These are phyloP conservation scores for Zaprionus bogoriensis DNA, from an alignment of 2,888 invertebrate genomes.

Conservation along the genomic window DNA sequence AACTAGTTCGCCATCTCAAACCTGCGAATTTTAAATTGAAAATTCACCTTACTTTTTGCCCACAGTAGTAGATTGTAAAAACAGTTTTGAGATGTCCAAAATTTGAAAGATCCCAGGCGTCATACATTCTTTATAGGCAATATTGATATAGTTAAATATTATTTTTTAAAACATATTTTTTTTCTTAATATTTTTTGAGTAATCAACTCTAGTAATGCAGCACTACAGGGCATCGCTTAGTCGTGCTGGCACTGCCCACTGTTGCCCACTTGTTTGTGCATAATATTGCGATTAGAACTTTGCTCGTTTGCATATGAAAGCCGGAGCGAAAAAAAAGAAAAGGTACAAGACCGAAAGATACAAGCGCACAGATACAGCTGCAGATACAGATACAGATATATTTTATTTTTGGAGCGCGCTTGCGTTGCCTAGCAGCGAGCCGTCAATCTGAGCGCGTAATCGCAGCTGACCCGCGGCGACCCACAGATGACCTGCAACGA, in stretches of 20 bases:
- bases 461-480: slow-evolving; percentile 1
- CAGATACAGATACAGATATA: background rate
- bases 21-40: too few species aligned
- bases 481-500: slow-evolving; percentile 7
- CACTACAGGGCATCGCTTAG: background rate
- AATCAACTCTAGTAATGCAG: background rate
- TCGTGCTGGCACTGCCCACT: background rate
- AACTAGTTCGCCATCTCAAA: too few species aligned
- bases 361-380: background rate
- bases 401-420: background rate
- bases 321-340: background rate
- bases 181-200: too few species aligned
- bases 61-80: too few species aligned
- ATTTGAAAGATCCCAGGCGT: too few species aligned
- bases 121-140: too few species aligned
- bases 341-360: background rate
- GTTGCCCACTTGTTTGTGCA: slow-evolving; percentile 4
- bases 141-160: too few species aligned
- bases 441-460: slow-evolving; percentile 7
- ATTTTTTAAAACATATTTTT: too few species aligned
- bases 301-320: background rate
- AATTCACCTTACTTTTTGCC: too few species aligned
- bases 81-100: too few species aligned
- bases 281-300: slow-evolving; percentile 16
- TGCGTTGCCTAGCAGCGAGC: too few species aligned